Evolutionary conservation across 2,888 invertebrate genomes (phyloP).

Genomic region (Formica aserva): DNA sequence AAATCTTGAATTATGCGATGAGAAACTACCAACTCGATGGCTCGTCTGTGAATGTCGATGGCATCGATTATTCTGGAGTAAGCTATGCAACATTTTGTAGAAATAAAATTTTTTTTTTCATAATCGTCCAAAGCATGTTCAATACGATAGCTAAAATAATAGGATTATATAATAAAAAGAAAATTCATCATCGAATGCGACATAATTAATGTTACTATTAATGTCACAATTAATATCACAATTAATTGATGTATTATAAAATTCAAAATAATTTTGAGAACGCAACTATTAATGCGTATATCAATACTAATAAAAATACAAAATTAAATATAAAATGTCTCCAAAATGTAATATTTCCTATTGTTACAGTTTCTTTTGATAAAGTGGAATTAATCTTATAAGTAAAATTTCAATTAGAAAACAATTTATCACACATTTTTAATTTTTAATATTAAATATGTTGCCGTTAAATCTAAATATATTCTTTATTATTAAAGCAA

Average conservation of each 20-base stretch:
- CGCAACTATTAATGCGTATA: neutral
- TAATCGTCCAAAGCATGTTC: constrained; percentile 21
- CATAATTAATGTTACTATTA: neutral
- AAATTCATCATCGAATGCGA: neutral
- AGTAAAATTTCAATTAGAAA: neutral
- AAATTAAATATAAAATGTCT: neutral
- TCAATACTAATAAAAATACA: constrained; percentile 1
- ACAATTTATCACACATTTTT: neutral
- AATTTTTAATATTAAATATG: neutral
- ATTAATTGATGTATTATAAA: neutral
- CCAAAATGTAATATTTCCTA: neutral
- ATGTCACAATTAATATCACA: neutral
- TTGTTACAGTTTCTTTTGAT: neutral
- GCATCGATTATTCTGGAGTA: constrained; percentile 26
- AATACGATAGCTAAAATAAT: constrained; percentile 34
- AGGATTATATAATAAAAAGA: neutral
- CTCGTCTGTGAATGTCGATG: constrained; percentile 28
- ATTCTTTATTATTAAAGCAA: neutral
- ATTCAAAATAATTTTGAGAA: neutral
- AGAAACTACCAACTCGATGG: constrained; percentile 43
- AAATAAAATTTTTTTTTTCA: neutral
- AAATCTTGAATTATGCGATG: constrained; percentile 24
- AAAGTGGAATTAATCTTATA: neutral
- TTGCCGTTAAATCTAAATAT: neutral
- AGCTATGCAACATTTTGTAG: constrained; percentile 8